Evolutionary conservation across 2,113 vertebrate species (phyloP), one percentile per base, ranked within the genome.

Genomic region (Pipa parva): DNA sequence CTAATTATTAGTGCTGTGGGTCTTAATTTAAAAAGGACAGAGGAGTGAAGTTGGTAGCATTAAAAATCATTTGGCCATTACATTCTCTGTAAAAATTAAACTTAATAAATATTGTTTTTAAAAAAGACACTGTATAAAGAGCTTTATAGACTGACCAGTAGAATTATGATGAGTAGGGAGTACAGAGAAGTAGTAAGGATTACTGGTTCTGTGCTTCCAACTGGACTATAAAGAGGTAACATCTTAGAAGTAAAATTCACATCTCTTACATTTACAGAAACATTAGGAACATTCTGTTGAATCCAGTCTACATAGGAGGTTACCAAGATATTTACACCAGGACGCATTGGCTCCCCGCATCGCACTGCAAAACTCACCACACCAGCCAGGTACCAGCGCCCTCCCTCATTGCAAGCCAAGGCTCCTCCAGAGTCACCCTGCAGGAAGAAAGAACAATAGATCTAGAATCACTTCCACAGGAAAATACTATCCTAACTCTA

Each of bases 351-450:
- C 15, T 85, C 79, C 5, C 83, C 92, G 0, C 92, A 94, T 11
- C 92, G 90, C 12, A 89, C 84, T 1, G 92, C 92, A 89, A 91
- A 94, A 63, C 92, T 94, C 76, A 92, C 91, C 26, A 94, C 78
- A 0, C 92, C 92, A 0, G 89, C 90, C 76, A 92, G 81, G 62
- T 85, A 80, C 91, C 91, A 93, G 0, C 74, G 64, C 24, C 83
- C 81, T 3, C 36, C 61, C 28, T 88, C 77, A 6, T 77, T 36
- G 78, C 92, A 94, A 25, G 91, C 82, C 59, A 94, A 75, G 0
- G 92, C 91, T 1, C 92, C 92, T 1, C 92, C 92, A 0, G 91
- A 93, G 80, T 94, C 92, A 0, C 92, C 91, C 92, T 93, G 28
- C 2, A 7, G 62, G 49, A 22, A 66, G 50, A 2, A n/a, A 58